phyloP scores from a whole-genome alignment of 2,888 invertebrate species.

The Tachina grossa region DNA sequence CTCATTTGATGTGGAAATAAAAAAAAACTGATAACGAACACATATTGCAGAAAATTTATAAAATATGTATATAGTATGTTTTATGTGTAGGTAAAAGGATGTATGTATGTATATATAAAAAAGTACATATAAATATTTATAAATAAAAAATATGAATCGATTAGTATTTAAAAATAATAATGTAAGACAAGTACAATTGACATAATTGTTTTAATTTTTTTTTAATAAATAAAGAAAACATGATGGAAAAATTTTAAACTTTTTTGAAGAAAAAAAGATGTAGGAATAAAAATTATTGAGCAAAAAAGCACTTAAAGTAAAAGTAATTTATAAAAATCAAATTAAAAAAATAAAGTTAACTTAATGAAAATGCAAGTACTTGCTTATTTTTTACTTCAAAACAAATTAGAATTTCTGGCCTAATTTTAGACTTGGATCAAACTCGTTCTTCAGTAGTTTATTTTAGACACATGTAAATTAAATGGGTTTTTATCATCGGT shows the following conservation, averaged over 20 bases:
- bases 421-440: neutral
- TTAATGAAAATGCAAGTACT: neutral
- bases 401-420: neutral
- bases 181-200: constrained; percentile 67
- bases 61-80: constrained; percentile 47
- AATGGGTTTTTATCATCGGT: no score
- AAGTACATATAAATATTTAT: constrained; percentile 38
- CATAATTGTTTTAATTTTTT: constrained; percentile 8
- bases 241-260: neutral
- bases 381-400: neutral
- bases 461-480: no score
- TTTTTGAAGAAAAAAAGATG: no score
- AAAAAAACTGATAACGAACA: constrained; percentile 21
- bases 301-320: neutral
- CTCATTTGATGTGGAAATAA: constrained; percentile 9
- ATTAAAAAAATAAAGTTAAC: neutral
- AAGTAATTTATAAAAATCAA: neutral
- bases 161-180: constrained; percentile 76
- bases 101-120: constrained; percentile 32
- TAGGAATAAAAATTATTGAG: neutral
- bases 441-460: no score
- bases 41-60: constrained; percentile 23
- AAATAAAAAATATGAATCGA: constrained; percentile 77
- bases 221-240: neutral
- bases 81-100: constrained; percentile 23